Conservation (phyloP, 2,888 invertebrate species). For the Petrophora chlorosata region DNA sequence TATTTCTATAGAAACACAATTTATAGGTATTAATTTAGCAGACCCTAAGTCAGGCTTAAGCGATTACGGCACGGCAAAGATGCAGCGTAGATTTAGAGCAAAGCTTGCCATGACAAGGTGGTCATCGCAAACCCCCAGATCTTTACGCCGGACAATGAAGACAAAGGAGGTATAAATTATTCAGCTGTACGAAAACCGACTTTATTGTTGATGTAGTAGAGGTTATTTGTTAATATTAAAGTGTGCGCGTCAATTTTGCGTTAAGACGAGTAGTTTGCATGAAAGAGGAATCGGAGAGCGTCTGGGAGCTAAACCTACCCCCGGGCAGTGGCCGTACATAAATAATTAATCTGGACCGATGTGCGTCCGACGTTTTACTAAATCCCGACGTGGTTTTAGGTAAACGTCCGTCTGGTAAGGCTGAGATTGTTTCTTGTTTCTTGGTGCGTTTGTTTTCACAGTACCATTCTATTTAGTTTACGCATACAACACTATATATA, state of each 20-base stretch:
- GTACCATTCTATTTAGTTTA: neutral
- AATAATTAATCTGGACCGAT: conserved; percentile 81
- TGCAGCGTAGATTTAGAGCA: conserved; percentile 80
- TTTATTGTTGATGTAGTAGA: conserved; percentile 65
- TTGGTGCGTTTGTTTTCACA: conserved; percentile 34
- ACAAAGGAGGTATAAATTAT: conserved; percentile 81
- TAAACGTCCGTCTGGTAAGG: conserved; percentile 52
- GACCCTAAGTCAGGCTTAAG: conserved; percentile 63
- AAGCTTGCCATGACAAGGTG: conserved; percentile 81
- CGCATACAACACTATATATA: neutral
- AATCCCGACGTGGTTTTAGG: conserved; percentile 70
- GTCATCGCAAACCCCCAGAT: conserved; percentile 80
- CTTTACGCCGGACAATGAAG: conserved; percentile 76
- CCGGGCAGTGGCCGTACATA: conserved; percentile 68
- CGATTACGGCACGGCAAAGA: conserved; percentile 76
- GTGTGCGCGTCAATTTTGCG: conserved; percentile 70
- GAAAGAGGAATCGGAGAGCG: conserved; percentile 75
- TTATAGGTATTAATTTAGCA: conserved; percentile 76
- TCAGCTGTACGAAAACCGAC: conserved; percentile 72
- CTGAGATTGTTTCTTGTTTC: conserved; percentile 44
- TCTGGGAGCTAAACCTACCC: conserved; percentile 79
- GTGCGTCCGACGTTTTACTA: conserved; percentile 72
- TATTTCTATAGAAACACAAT: conserved; percentile 47
- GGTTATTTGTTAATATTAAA: conserved; percentile 77
- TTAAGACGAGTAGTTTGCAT: conserved; percentile 81